Base-by-base conservation (phyloP, 2,797 vertebrate genomes). In the Paedocypris micromegethes region DNA sequence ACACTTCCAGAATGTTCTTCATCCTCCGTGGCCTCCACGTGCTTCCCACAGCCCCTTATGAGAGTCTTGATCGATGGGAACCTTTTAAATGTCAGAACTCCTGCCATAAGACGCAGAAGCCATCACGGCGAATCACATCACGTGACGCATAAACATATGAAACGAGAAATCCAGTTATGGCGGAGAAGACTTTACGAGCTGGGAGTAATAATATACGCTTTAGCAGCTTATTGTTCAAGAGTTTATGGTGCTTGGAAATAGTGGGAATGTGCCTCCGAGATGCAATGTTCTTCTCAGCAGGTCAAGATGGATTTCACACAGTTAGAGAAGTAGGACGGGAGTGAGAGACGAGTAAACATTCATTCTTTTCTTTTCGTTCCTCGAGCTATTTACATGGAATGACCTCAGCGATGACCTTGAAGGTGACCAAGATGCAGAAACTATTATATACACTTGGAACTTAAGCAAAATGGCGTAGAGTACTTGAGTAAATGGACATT, bases 61-160 rank as follows among this genome's bases (percentile, higher is more conserved):
- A 71, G 62, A 64, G 42, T 8, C 5, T 42, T 53, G 68, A 72
- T 70, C 49, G 39, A 55, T 72, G 8, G 6, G 51, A 51, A 75
- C 54, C 51, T 66, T 55, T 72, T 38, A 77, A 65, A 72, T 64
- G 64, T 64, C 68, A 72, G 61, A 57, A 48, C 41, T 45, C 43
- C 53, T 57, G 41, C 43, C n/a, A 71, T 56, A 64, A 43, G 8
- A 44, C 6, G 56, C 8, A 38, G 8, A 46, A 44, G 23, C 23
- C 23, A 23, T 23, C 9, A 9, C 37, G 44, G n/a, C 58, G 64
- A 7, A 23, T 9, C 44, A 50, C n/a, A 50, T 5, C 5, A 54
- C 2, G 6, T 41, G 56, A 39, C n/a, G 4, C 5, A 37, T 43
- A 46, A 47, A 68, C 58, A 42, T 38, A 56, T 4, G n/a, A 3